Percentiles rank a stretch among this genome's conserved stretches.
These are phyloP conservation scores for Pantherophis alleghaniensis DNA, from an alignment of 2,797 vertebrate species.

Conservation along the genomic window DNA sequence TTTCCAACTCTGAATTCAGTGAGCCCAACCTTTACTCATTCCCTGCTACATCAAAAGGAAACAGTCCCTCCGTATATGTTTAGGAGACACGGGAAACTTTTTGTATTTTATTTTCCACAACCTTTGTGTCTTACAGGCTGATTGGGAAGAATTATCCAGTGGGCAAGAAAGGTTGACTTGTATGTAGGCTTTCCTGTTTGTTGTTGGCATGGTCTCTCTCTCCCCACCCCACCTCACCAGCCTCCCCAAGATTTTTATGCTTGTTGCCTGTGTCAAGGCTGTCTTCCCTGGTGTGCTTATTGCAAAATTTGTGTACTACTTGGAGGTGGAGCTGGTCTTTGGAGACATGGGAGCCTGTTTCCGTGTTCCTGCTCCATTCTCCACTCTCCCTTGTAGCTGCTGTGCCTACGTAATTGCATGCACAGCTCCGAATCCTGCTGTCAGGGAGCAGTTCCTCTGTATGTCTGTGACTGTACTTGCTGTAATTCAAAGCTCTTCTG, in stretches of 20 bases:
- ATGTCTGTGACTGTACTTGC: not conserved
- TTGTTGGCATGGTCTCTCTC: not conserved
- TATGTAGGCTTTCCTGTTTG: not conserved
- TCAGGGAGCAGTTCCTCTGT: conserved; percentile 5
- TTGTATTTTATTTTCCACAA: not conserved
- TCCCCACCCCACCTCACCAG: not conserved
- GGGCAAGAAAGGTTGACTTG: not conserved
- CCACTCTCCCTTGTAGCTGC: not conserved
- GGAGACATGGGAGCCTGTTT: not conserved
- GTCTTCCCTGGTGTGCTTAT: conserved; percentile 3
- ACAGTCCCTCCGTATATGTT: not conserved
- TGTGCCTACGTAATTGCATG: conserved; percentile 3
- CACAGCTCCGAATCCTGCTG: conserved; percentile 1
- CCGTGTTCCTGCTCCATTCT: conserved; percentile 3
- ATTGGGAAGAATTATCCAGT: not conserved
- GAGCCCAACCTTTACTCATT: conserved; percentile 6
- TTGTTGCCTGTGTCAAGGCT: conserved; percentile 33
- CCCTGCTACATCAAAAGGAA: not conserved
- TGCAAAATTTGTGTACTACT: conserved; percentile 12
- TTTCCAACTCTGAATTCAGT: not conserved
- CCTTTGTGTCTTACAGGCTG: not conserved
- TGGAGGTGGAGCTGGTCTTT: conserved; percentile 21
- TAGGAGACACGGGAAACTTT: not conserved
- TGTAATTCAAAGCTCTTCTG: conserved; percentile 11
- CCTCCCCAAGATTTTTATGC: not conserved